phyloP scores from a whole-genome alignment of 2,797 vertebrate species.

The Sebastolobus altivelis region DNA sequence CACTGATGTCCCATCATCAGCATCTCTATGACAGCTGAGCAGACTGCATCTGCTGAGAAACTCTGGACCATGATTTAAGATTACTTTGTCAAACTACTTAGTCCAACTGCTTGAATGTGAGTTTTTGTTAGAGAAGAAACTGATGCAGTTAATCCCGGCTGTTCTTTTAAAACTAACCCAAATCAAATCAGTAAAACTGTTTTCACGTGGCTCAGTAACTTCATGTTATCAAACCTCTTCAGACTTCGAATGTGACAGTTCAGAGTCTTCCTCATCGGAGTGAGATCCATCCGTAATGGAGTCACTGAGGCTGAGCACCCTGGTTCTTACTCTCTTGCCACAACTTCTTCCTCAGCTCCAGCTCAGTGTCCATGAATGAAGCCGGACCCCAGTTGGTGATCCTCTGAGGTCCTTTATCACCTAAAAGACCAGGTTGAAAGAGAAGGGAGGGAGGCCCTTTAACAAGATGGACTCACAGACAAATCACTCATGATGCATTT shows the following conservation, averaged over 20 bases:
- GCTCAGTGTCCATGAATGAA: slow-evolving; percentile 91
- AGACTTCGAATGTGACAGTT: not conserved
- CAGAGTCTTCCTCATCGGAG: not conserved
- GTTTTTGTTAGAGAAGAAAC: not conserved
- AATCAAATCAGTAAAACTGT: not conserved
- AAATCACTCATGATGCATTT: not conserved
- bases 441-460: not conserved
- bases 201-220: not conserved
- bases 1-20: not conserved
- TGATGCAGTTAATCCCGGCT: not conserved
- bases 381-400: slow-evolving; percentile 98
- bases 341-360: slow-evolving; percentile 89
- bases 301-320: slow-evolving; percentile 77
- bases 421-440: slow-evolving; percentile 74
- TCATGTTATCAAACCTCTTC: slow-evolving; percentile 9
- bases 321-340: slow-evolving; percentile 92
- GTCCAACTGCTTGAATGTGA: not conserved
- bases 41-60: not conserved
- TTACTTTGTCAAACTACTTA: not conserved
- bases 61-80: not conserved
- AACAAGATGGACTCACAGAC: not conserved
- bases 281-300: not conserved
- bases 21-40: not conserved
- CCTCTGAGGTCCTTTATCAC: slow-evolving; percentile 89
- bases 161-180: not conserved